Base-by-base conservation (phyloP, 2,888 invertebrate species). In the Microplitis manilae region DNA sequence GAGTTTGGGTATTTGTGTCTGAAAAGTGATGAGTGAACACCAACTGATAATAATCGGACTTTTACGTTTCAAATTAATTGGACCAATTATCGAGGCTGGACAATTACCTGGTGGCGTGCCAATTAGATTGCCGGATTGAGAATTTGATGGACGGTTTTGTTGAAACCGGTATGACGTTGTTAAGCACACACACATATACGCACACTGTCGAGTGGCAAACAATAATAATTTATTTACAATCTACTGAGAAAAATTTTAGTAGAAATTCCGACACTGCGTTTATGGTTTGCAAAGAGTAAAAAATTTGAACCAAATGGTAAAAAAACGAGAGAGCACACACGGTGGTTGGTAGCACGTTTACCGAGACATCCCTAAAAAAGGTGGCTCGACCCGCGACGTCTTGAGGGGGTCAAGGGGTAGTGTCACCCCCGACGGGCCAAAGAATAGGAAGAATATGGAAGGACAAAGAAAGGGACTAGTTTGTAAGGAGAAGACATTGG, bases 11-110 rank as follows among this genome's bases (percentile, higher is more conserved):
- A 62, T 76, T 40, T 59, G 41, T 76, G 59, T 73, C 71, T 73
- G 71, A 68, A 65, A 50, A 38, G n/a, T 64, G 67, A 30, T 64
- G 70, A 73, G 74, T 76, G 77, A 60, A 73, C 84, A 86, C 80
- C 83, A 76, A 84, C 84, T 60, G 84, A 87, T 86, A 86, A 86
- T 85, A 84, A 83, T 82, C 85, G 83, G 81, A 85, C 83, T 86
- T 87, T 88, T 88, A 84, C 84, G 85, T 67, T 85, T 86, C 84
- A 85, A 86, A 88, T 88, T 89, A 89, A 89, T 89, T 89, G 89
- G 88, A 84, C 88, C 89, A 89, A 89, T 89, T 89, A 88, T 83
- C 85, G 83, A 82, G 81, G 81, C 83, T 84, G 85, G 85, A 85
- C 88, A 87, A 88, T 88, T 88, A 87, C 86, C 86, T 86, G 84